Conservation (phyloP, 64 coral and sea anemone species). For the Actinia tenebrosa region DNA sequence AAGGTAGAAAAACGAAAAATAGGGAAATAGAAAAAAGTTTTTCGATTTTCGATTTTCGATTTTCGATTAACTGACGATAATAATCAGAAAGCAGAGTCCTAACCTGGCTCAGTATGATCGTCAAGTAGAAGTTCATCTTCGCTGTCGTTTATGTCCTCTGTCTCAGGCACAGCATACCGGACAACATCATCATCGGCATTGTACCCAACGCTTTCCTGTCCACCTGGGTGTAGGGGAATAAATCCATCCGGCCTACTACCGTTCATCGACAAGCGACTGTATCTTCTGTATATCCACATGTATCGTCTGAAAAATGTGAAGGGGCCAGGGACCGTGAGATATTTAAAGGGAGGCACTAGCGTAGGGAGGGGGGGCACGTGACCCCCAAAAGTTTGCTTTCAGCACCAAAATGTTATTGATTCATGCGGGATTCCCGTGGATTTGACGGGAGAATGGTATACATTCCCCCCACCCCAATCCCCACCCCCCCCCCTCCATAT, state of each 20-base stretch:
- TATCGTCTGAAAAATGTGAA: constrained; percentile 3
- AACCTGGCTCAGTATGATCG: neutral
- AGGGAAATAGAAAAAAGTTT: neutral
- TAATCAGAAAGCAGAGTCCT: neutral
- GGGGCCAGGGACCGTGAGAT: too few species aligned
- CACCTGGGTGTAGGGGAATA: neutral
- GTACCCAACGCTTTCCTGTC: neutral
- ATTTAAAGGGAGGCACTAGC: too few species aligned
- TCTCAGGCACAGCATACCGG: neutral
- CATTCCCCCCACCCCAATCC: too few species aligned
- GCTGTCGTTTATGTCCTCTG: neutral
- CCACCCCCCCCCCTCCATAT: too few species aligned
- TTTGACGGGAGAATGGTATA: too few species aligned
- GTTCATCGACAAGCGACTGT: constrained; percentile 21
- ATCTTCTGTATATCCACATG: neutral
- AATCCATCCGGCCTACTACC: neutral
- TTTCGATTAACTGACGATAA: neutral
- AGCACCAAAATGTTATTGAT: too few species aligned
- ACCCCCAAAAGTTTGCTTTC: too few species aligned
- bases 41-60: too few species aligned
- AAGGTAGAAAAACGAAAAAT: neutral
- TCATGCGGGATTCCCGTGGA: too few species aligned
- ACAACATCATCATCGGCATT: neutral
- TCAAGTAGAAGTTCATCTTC: constrained; percentile 22
- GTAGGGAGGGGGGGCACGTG: too few species aligned